phyloP scores from a whole-genome alignment of 2,113 vertebrate species.

The Stercorarius parasiticus region DNA sequence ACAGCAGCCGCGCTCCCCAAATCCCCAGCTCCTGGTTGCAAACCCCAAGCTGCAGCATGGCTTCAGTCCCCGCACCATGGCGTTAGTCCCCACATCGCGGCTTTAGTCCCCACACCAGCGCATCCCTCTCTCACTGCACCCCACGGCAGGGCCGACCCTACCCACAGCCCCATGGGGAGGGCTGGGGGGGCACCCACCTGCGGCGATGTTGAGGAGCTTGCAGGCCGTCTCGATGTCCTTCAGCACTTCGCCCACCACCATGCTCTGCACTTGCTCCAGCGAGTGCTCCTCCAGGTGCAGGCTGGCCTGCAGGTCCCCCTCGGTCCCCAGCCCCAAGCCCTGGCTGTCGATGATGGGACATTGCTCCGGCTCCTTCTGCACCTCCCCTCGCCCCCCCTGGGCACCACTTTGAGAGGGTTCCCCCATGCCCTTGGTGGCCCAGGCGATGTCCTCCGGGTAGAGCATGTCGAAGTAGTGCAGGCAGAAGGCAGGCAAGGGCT shows the following conservation, averaged over 20 bases:
- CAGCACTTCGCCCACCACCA: slow-evolving; percentile 96
- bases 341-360: slow-evolving; percentile 96
- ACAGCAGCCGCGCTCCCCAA: fast-evolving
- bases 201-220: slow-evolving; percentile 92
- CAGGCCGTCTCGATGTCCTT: slow-evolving; percentile 98
- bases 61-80: background rate
- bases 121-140: background rate
- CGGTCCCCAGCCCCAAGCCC: slow-evolving; percentile 79
- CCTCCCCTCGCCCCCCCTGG: slow-evolving; percentile 26
- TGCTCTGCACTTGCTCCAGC: slow-evolving; percentile 94
- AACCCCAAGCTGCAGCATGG: fast-evolving
- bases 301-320: slow-evolving; percentile 78
- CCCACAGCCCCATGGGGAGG: background rate
- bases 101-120: fast-evolving
- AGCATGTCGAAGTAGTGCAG: slow-evolving; percentile 93
- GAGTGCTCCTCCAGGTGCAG: slow-evolving; percentile 87
- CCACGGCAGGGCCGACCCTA: fast-evolving
- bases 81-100: background rate
- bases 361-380: slow-evolving; percentile 86
- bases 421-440: slow-evolving; percentile 74
- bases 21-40: background rate
- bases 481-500: slow-evolving; percentile 79
- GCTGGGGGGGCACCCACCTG: slow-evolving; percentile 74
- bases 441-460: slow-evolving; percentile 78
- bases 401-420: background rate